Percentiles rank a stretch among this genome's conserved stretches.
Conservation (phyloP, 2,888 invertebrate genomes). For the Rhingia campestris region DNA sequence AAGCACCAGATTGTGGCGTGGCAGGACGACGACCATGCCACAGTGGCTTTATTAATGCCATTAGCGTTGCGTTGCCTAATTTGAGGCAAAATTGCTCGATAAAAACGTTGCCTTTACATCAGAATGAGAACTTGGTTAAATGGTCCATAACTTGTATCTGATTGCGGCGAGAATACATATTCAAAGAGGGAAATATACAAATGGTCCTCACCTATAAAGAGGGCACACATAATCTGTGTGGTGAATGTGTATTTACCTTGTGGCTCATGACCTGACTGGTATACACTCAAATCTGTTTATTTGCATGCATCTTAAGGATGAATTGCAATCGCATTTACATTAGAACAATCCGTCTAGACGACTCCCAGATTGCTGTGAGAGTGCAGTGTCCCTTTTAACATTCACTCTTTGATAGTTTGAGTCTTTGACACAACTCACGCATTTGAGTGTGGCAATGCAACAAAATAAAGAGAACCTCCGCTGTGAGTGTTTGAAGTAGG, state of each 20-base stretch:
- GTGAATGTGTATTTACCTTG: neutral
- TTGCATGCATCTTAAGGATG: neutral
- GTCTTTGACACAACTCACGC: conserved; percentile 14
- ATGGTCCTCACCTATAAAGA: neutral
- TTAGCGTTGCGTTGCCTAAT: conserved; percentile 67
- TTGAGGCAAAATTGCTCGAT: conserved; percentile 67
- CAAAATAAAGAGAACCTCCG: neutral
- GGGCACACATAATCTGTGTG: neutral
- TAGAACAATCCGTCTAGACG: conserved; percentile 35
- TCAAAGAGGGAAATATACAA: conserved; percentile 42
- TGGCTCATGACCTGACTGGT: conserved; percentile 8
- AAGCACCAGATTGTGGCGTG: neutral
- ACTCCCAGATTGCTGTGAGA: conserved; percentile 6
- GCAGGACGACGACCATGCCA: neutral
- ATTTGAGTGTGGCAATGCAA: conserved; percentile 13
- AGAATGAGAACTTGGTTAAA: conserved; percentile 57
- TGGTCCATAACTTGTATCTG: conserved; percentile 65
- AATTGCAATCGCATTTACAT: neutral
- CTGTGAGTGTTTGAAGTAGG: conserved; percentile 7
- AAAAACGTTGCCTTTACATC: conserved; percentile 65
- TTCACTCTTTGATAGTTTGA: conserved; percentile 31
- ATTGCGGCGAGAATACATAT: conserved; percentile 61
- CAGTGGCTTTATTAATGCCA: conserved; percentile 61
- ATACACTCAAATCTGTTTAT: neutral
- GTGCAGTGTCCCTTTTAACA: conserved; percentile 1